phyloP scores from a whole-genome alignment of 2,113 vertebrate genomes.

The Pangasianodon hypophthalmus region DNA sequence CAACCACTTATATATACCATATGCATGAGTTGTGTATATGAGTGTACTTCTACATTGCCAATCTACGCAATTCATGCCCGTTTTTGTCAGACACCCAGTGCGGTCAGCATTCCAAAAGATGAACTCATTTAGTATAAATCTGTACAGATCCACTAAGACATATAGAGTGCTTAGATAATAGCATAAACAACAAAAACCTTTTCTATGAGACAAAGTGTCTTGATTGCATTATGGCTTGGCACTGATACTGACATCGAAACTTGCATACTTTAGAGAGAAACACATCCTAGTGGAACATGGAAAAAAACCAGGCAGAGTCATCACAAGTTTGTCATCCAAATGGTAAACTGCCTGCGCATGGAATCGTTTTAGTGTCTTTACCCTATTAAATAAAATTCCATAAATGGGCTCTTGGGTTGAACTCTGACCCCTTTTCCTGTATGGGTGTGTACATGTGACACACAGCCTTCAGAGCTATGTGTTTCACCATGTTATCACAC shows the following conservation, averaged over 20 bases:
- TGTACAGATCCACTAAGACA: not conserved
- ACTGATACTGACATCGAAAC: slow-evolving; percentile 2
- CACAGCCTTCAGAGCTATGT: slow-evolving; percentile 16
- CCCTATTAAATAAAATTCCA: slow-evolving; percentile 35
- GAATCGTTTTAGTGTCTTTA: slow-evolving; percentile 42
- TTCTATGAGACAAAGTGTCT: slow-evolving; percentile 21
- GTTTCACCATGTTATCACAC: slow-evolving; percentile 31
- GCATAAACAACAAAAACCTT: slow-evolving; percentile 14
- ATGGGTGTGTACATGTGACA: slow-evolving; percentile 25
- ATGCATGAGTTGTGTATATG: not conserved
- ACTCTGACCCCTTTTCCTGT: slow-evolving; percentile 40
- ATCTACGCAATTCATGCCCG: not conserved
- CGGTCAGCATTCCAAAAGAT: not conserved
- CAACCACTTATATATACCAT: not conserved
- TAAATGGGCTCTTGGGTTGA: slow-evolving; percentile 24
- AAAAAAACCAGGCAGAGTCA: slow-evolving; percentile 33
- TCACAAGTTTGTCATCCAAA: slow-evolving; percentile 35
- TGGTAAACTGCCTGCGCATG: slow-evolving; percentile 35
- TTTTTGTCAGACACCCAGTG: not conserved
- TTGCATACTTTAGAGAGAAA: slow-evolving; percentile 34
- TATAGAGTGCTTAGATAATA: slow-evolving; percentile 28
- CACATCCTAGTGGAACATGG: slow-evolving; percentile 20
- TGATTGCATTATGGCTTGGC: slow-evolving; percentile 46
- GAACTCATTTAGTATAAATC: slow-evolving; percentile 10
- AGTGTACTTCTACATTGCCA: not conserved